Evolutionary conservation across 35 echinoderm and acorn worm species (phyloP), one percentile per base, ranked within the genome.

Genomic region (Apostichopus japonicus): DNA sequence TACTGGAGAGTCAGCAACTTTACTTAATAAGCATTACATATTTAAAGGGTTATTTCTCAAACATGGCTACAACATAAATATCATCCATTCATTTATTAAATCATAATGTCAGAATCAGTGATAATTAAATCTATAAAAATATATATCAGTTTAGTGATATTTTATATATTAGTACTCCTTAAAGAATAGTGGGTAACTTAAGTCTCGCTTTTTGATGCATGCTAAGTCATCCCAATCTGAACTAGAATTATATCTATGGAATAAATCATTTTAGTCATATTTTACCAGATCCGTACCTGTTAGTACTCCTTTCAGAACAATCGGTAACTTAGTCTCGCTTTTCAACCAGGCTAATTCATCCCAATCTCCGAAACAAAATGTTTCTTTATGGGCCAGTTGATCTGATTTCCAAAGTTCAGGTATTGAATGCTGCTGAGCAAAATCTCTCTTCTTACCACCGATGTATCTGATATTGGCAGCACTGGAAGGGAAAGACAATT

Each of bases 241-340:
- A 27, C 57, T 33, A 33, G 27, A 33, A 33, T 33, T 33, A 1
- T 33, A 33, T 33, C 2, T 0, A 33, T 44, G 1, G 33, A 4
- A 44, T 44, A 44, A 44, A 44, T 44, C 33, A 44, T 0, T 44
- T 44, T 44, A 44, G 33, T 44, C 33, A 44, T 44, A 44, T 44
- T 44, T 44, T 44, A 44, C 33, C 2, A 44, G 33, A 67, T 15
- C 0, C 84, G 17, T 57, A 56, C 84, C 84, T 55, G 84, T 61
- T 17, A 87, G 55, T 57, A 90, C 54, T 24, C 88, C 88, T 63
- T 90, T 90, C 8, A 90, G 62, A 23, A 90, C 72, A 21, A 90
- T 76, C 24, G 88, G 88, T 77, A 90, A 54, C 56, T 90, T 90
- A n/a, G 88, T 90, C 51, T 76, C 21, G 23, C 72, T 75, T 90